These are phyloP conservation scores for Tokudaia tokunoshimensis DNA, from an alignment of 2,797 vertebrate species.

Conservation along the genomic window DNA sequence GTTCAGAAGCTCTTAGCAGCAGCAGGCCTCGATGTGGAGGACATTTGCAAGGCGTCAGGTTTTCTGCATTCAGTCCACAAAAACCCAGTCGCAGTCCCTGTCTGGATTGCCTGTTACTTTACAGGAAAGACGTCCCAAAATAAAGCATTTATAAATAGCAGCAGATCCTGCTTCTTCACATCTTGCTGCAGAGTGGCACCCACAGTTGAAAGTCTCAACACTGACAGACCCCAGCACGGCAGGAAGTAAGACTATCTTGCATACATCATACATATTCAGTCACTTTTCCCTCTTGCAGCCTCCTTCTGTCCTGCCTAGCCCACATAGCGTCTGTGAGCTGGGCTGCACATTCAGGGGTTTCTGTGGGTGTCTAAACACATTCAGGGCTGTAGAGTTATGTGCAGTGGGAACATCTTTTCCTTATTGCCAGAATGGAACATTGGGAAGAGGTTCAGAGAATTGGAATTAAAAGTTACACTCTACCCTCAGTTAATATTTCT, in stretches of 20 bases:
- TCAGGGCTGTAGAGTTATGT: fast-evolving
- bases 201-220: neutral
- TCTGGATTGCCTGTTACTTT: neutral
- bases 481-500: neutral
- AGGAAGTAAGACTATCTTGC: slow-evolving; percentile 8
- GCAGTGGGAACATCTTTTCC: neutral
- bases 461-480: neutral
- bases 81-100: neutral
- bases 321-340: neutral
- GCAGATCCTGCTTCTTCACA: neutral
- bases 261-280: neutral
- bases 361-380: fast-evolving
- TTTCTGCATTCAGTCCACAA: neutral
- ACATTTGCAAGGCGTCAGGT: neutral
- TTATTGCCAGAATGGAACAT: neutral
- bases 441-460: neutral
- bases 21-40: neutral
- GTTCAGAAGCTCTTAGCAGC: neutral
- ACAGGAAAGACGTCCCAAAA: neutral
- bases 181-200: slow-evolving; percentile 18
- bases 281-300: neutral
- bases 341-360: neutral
- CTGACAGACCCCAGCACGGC: neutral
- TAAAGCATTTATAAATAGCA: slow-evolving; percentile 21
- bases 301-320: neutral